phyloP scores from a whole-genome alignment of 2,888 invertebrate species.

The Trichogramma dendrolimi region DNA sequence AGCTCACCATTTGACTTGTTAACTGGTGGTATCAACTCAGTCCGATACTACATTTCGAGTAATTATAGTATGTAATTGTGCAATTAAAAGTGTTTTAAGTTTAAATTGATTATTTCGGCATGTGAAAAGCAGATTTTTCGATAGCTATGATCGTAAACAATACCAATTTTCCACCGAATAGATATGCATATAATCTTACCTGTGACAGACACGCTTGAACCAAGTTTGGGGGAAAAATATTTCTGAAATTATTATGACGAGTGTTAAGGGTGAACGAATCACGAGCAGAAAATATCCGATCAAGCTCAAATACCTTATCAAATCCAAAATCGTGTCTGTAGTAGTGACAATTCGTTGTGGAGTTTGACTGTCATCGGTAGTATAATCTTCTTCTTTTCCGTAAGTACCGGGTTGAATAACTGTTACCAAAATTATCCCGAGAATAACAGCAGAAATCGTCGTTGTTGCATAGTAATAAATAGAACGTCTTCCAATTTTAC shows the following conservation, averaged over 20 bases:
- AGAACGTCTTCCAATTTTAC: slow-evolving; percentile 62
- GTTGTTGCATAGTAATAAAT: slow-evolving; percentile 67
- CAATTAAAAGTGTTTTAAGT: neutral
- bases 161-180: too few species aligned
- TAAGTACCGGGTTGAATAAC: slow-evolving; percentile 62
- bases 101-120: too few species aligned
- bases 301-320: slow-evolving; percentile 57
- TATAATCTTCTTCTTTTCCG: slow-evolving; percentile 31
- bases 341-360: slow-evolving; percentile 57
- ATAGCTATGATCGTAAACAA: too few species aligned
- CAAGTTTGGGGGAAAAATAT: slow-evolving; percentile 66
- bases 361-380: slow-evolving; percentile 27
- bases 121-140: too few species aligned
- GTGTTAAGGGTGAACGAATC: neutral
- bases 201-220: slow-evolving; percentile 61
- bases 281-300: neutral
- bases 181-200: slow-evolving; percentile 44
- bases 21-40: slow-evolving; percentile 40
- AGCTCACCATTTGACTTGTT: slow-evolving; percentile 36
- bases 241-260: slow-evolving; percentile 52
- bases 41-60: slow-evolving; percentile 39
- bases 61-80: neutral
- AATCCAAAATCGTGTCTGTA: slow-evolving; percentile 67
- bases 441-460: slow-evolving; percentile 65
- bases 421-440: slow-evolving; percentile 68